Evolutionary conservation across 2,888 invertebrate species (phyloP), one percentile per base, ranked within the genome.

Genomic region (Lasioglossum leucozonium): DNA sequence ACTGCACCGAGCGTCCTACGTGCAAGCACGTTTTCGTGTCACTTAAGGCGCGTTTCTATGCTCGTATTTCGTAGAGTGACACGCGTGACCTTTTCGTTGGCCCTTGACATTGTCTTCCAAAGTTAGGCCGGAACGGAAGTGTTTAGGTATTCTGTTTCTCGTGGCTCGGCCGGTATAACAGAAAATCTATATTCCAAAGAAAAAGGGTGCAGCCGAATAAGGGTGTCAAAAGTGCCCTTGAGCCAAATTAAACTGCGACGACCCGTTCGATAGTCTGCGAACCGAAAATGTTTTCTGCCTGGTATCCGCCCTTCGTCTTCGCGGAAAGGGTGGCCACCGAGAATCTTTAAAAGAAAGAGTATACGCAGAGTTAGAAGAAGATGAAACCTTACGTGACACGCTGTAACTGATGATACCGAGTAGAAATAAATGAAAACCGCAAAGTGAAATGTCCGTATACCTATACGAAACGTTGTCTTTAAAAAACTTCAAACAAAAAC

Each of bases 131-230:
- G 3, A 62, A 62, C 62, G 62, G 62, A 62, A 62, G 30, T 62
- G 26, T 62, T 65, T 65, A 65, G 65, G 65, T 65, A 30, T 34
- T 65, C 65, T 65, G 65, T 65, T 65, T 65, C 65, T 65, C 30
- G 34, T 65, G 30, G 65, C 65, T 65, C 65, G 18, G 18, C 65
- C 22, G 30, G 65, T 34, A 34, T 34, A 65, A 65, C 65, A 34
- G 30, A 65, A 65, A 65, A 65, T 62, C 65, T 34, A 65, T 65
- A 65, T 34, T 65, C 65, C 34, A 65, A 65, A 65, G 65, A 18
- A 30, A 65, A 58, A 58, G 58, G 58, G 58, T 58, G 26, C 13
- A 30, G 16, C 6, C n/a, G 62, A 16, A 62, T 62, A 30, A 62
- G 62, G 62, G 30, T 62, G 62, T 62, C 62, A 62, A 62, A 62